A percentile compares a stretch with the other conserved stretches of the same genome.
Conservation (phyloP, 2,888 invertebrate species). For the Euspilapteryx auroguttella region DNA sequence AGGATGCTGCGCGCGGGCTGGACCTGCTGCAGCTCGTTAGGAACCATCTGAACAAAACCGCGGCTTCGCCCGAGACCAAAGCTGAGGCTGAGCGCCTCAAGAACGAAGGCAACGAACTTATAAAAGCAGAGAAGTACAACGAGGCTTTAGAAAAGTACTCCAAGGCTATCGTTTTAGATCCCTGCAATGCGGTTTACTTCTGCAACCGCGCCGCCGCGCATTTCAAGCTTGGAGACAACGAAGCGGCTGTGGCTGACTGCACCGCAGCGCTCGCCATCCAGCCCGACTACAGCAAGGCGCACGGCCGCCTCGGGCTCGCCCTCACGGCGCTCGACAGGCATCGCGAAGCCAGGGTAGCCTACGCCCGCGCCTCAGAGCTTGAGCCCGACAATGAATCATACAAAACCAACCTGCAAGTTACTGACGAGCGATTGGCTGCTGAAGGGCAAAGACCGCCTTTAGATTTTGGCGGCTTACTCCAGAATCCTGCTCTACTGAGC, state of each 20-base stretch:
- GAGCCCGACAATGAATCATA: slow-evolving; percentile 94
- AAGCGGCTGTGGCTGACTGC: slow-evolving; percentile 87
- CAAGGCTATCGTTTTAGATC: slow-evolving; percentile 86
- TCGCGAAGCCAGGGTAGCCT: slow-evolving; percentile 83
- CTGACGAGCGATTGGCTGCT: slow-evolving; percentile 70
- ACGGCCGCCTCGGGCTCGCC: slow-evolving; percentile 88
- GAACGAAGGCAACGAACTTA: slow-evolving; percentile 84
- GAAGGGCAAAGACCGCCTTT: slow-evolving; percentile 65
- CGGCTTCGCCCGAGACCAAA: slow-evolving; percentile 37
- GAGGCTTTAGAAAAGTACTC: slow-evolving; percentile 86
- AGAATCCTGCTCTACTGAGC: slow-evolving; percentile 79
- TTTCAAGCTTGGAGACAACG: slow-evolving; percentile 84
- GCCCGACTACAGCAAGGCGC: slow-evolving; percentile 92
- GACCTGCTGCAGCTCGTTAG: slow-evolving; percentile 33
- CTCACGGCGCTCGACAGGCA: slow-evolving; percentile 82
- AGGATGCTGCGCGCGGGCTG: slow-evolving; percentile 31
- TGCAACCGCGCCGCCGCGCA: slow-evolving; percentile 97
- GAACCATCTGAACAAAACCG: slow-evolving; percentile 13
- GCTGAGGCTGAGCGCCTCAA: slow-evolving; percentile 82
- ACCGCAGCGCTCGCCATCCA: slow-evolving; percentile 86
- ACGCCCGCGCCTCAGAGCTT: slow-evolving; percentile 82
- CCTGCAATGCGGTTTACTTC: slow-evolving; percentile 90
- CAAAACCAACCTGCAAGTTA: slow-evolving; percentile 80
- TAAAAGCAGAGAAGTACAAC: slow-evolving; percentile 79
- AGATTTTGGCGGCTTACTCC: slow-evolving; percentile 69